Conservation (phyloP, 2,797 vertebrate species). For the Protosalanx chinensis region DNA sequence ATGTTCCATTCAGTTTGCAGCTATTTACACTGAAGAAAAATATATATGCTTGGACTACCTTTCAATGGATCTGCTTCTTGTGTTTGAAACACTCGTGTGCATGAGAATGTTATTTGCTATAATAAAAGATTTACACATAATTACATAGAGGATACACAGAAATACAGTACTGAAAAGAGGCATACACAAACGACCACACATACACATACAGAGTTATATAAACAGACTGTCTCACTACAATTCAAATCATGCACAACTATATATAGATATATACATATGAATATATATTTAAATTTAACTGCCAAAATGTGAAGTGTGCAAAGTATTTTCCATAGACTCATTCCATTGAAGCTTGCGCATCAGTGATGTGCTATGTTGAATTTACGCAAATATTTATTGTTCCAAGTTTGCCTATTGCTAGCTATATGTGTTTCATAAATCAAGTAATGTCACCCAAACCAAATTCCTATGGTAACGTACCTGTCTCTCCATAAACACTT, state of each 20-base stretch:
- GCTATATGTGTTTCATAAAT: constrained; percentile 84
- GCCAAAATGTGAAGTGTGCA: constrained; percentile 95
- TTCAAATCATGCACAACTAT: constrained; percentile 64
- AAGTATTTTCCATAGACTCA: constrained; percentile 85
- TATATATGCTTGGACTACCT: constrained; percentile 93
- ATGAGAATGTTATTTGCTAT: constrained; percentile 99
- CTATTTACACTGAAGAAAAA: constrained; percentile 86
- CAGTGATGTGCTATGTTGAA: constrained; percentile 81
- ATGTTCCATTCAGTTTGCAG: constrained; percentile 99
- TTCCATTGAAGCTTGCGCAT: constrained; percentile 87
- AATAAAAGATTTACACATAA: constrained; percentile 75
- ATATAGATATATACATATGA: constrained; percentile 79
- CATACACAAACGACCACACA: constrained; percentile 18
- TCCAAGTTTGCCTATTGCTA: constrained; percentile 86
- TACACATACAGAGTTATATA: constrained; percentile 37
- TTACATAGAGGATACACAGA: constrained; percentile 39
- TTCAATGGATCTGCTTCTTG: constrained; percentile 99
- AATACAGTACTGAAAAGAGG: background rate
- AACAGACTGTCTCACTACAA: constrained; percentile 37
- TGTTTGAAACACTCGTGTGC: constrained; percentile 99
- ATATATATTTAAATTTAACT: constrained; percentile 79
- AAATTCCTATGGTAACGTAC: constrained; percentile 79
- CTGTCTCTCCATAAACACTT: constrained; percentile 75
- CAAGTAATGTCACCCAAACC: constrained; percentile 82
- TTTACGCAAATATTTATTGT: constrained; percentile 86